Evolutionary conservation across 1,140 invertebrate genomes (phyloP).

Genomic region (Idris sp.): DNA sequence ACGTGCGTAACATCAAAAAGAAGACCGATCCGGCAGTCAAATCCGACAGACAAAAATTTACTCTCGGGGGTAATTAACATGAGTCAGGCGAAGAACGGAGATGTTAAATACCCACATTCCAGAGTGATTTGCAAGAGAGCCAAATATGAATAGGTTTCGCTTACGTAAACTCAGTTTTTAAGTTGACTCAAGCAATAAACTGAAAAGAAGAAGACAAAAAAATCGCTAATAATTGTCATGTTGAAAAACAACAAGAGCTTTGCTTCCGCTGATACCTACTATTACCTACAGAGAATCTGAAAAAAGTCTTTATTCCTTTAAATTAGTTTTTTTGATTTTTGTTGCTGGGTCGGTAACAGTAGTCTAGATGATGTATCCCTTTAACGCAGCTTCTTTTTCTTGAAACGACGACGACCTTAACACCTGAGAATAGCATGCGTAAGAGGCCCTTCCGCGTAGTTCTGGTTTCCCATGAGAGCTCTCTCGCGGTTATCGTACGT

Average conservation of each 20-base stretch:
- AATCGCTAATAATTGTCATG: too few relatives aligned
- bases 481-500: conserved; percentile 53
- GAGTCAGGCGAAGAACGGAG: conserved; percentile 4
- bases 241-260: too few relatives aligned
- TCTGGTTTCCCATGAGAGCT: conserved; percentile 63
- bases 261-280: too few relatives aligned
- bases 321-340: too few relatives aligned
- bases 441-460: conserved; percentile 33
- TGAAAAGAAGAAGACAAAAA: too few relatives aligned
- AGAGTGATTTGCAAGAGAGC: conserved; percentile 1
- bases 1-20: conserved; percentile 56
- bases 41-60: conserved; percentile 33
- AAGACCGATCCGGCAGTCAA: conserved; percentile 36
- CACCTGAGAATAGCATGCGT: conserved; percentile 25
- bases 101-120: conserved; percentile 30
- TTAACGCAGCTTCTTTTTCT: conserved; percentile 52
- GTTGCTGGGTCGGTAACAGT: too few relatives aligned
- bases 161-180: too few relatives aligned
- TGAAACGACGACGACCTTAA: conserved; percentile 45
- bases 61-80: conserved; percentile 48
- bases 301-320: too few relatives aligned
- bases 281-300: too few relatives aligned
- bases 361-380: too few relatives aligned
- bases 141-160: neutral
- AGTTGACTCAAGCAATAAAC: too few relatives aligned